These are phyloP conservation scores for Sitophilus oryzae DNA, from an alignment of 1,140 invertebrate genomes.

Conservation along the genomic window DNA sequence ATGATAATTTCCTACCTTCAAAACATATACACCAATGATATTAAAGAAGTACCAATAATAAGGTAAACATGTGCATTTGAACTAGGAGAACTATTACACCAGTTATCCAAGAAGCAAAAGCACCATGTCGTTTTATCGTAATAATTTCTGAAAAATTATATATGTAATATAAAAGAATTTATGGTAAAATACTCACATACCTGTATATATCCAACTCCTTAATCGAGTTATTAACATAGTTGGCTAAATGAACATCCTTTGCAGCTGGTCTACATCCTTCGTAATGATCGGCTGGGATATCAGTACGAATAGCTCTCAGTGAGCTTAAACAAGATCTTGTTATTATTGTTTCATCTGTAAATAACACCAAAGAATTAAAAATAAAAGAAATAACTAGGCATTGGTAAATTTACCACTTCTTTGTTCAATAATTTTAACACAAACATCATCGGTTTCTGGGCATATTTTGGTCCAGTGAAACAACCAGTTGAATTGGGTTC, in stretches of 20 bases:
- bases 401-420: slow-evolving; percentile 64
- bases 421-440: slow-evolving; percentile 83
- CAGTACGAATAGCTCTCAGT: slow-evolving; percentile 66
- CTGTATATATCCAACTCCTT: slow-evolving; percentile 79
- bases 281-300: slow-evolving; percentile 88
- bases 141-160: slow-evolving; percentile 62
- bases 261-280: slow-evolving; percentile 81
- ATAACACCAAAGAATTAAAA: background rate
- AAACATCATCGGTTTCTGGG: slow-evolving; percentile 78
- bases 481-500: slow-evolving; percentile 76
- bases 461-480: slow-evolving; percentile 68
- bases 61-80: too few relatives aligned
- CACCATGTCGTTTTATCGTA: slow-evolving; percentile 83
- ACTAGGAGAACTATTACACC: slow-evolving; percentile 76
- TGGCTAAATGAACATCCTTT: slow-evolving; percentile 68
- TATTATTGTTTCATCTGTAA: slow-evolving; percentile 73
- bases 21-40: too few relatives aligned
- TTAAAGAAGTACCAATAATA: too few relatives aligned
- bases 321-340: slow-evolving; percentile 82
- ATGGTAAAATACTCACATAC: slow-evolving; percentile 47
- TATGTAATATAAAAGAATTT: too few relatives aligned
- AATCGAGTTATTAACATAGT: slow-evolving; percentile 85
- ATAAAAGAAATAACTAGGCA: background rate
- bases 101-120: slow-evolving; percentile 85
- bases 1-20: too few relatives aligned